Evolutionary conservation across 2,888 invertebrate species (phyloP), one percentile per base, ranked within the genome.

Genomic region (Drosophila subquinaria): DNA sequence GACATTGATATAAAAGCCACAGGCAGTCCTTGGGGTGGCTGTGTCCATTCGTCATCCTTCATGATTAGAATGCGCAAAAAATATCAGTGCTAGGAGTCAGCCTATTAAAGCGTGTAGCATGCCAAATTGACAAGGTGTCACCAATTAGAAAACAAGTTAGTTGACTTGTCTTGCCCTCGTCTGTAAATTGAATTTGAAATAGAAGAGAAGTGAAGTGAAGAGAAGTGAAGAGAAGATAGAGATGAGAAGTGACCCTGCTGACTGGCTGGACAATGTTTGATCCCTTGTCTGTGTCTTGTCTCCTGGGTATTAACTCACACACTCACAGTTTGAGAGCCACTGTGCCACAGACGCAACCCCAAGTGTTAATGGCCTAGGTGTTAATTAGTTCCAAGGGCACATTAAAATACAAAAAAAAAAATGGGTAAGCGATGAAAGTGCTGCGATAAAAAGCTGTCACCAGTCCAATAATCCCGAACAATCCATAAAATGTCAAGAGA

Each of bases 111-210:
- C 85, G 88, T 88, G 73, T 70, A 76, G 83, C 88, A 78, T 90
- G 74, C 75, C 84, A 75, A 89, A 89, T 90, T 79, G 89, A 88
- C 82, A 77, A 90, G 90, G 91, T 91, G 90, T 91, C 90, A 89
- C 90, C 91, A 91, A 91, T 91, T 91, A 91, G 90, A 90, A 86
- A 88, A 88, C 82, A 88, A 78, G 82, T 80, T 79, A 78, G 81
- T 67, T 74, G 72, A 68, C 65, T 72, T 70, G 73, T 70, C 77
- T 73, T 65, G 63, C 65, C 48, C 63, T 57, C 36, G 27, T 6
- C 23, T 6, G 53, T 6, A 56, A 45, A 45, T 27, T 48, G 17
- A 38, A 55, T 30, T 42, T 42, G 55, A 55, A 42, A 42, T 53
- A 10, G 10, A 38, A 40, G n/a, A 27, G 27, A 30, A 13, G 50